Percentiles rank a stretch among this genome's conserved stretches.
phyloP scores from a whole-genome alignment of 2,888 invertebrate genomes.

The Trypoxylon attenuatum region DNA sequence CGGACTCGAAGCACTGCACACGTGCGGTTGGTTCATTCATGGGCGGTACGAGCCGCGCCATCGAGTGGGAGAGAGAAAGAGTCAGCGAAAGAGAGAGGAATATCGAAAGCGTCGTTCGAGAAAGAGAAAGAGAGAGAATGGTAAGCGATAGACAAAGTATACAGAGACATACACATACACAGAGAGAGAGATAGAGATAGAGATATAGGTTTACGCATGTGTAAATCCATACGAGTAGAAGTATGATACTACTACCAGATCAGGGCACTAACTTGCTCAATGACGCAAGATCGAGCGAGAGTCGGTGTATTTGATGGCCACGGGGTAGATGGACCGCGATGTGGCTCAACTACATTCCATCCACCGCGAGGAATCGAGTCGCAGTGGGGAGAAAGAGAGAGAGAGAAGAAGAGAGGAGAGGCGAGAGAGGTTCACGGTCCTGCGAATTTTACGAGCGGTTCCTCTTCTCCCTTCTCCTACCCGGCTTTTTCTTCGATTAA shows the following conservation, averaged over 20 bases:
- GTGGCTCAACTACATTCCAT: slow-evolving; percentile 35
- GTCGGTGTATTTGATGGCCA: slow-evolving; percentile 44
- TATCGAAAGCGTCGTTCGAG: no score
- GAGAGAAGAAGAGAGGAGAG: background rate
- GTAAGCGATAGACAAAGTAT: no score
- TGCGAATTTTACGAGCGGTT: background rate
- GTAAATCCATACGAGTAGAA: no score
- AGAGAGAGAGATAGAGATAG: no score
- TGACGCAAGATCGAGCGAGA: slow-evolving; percentile 52
- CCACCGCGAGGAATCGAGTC: slow-evolving; percentile 1
- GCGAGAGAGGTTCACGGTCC: slow-evolving; percentile 10
- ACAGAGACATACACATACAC: no score
- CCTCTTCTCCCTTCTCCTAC: background rate
- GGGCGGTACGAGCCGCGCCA: slow-evolving; percentile 15
- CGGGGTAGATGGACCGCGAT: slow-evolving; percentile 24
- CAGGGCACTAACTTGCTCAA: no score
- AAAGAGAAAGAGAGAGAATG: no score
- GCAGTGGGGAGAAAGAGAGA: background rate
- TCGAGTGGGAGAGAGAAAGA: background rate
- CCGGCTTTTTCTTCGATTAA: slow-evolving; percentile 2
- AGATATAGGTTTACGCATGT: no score
- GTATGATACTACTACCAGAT: no score
- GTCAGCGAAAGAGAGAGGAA: background rate
- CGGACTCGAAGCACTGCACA: slow-evolving; percentile 18
- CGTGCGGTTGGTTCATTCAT: slow-evolving; percentile 51